Evolutionary conservation across 92 coral and sea anemone genomes (phyloP), one percentile per base, ranked within the genome.

Genomic region (Parazoanthus atlanticus): DNA sequence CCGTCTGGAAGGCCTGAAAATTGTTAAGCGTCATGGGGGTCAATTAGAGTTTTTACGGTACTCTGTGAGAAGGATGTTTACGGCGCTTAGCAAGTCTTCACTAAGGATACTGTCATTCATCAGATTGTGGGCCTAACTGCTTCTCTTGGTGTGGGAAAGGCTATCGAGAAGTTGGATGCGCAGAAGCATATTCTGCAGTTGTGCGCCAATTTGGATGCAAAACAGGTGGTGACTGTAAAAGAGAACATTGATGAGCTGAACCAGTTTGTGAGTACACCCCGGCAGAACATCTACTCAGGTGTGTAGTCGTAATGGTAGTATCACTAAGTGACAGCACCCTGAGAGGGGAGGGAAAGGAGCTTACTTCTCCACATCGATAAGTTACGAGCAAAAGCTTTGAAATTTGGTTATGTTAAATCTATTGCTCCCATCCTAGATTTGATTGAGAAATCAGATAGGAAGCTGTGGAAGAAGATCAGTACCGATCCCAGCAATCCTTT

Each of bases 71-170:
- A 11, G 49, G 49, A 46, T 46, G 49, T 46, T 46, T 46, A 46
- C 0, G 13, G 49, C 49, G 12, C 49, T 46, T 1, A 46, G 1
- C 12, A 46, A 46, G 49, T 46, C 49, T 46, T 46, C 6, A 46
- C 11, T 46, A 8, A 46, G 49, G 6, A 8, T 46, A 46, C 12
- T 52, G 58, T 52, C 58, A 12, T 89, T 26, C 88, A 81, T 16
- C 88, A 93, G 89, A 89, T 93, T 12, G 86, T 91, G 16, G 96
- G 96, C 29, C 90, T 93, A 1, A 89, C 96, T 8, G 96, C 96
- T 2, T 93, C 96, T 19, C 96, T 93, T n/a, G 96, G 96, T 8
- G 92, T 93, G 76, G 96, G 96, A 3, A 92, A 92, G 36, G 76
- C 93, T 10, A 91, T 81, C 74, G n/a, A 65, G 5, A 80, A 74